Evolutionary conservation across 2,888 invertebrate species (phyloP), one percentile per base, ranked within the genome.

Genomic region (Adela reaumurella): DNA sequence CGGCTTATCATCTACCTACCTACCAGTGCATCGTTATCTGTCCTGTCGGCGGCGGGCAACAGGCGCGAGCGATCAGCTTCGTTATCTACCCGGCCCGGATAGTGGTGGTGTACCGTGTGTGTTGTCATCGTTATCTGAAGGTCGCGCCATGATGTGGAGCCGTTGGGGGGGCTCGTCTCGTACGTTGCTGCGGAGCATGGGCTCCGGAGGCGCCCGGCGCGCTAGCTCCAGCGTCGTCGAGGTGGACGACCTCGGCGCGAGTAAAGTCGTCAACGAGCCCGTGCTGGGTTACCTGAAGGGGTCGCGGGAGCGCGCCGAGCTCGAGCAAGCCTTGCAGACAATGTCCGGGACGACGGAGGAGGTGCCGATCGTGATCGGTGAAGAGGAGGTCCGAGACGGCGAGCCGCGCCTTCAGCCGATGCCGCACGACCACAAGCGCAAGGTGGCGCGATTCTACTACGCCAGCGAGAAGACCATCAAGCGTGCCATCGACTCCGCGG

Each of bases 311-410:
- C 84, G 95, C 50, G 68, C 74, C 47, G 87, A 85, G 45, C 72
- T 98, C 28, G 83, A 87, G 55, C 78, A 81, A 46, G 88, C 88
- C 45, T 70, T 98, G 43, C 74, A 85, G 52, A 74, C 84, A 52
- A 83, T 87, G 54, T 76, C 86, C 11, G 68, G 74, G 19, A 77
- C 79, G 50, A 85, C 87, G 51, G 89, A 90, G 62, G 97, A 98
- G 56, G 86, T 98, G 52, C 98, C 99, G 8, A 90, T 99, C 64
- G 86, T 97, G n/a, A 94, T 99, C 65, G 98, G 97, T n/a, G 89
- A 90, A 56, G 84, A 97, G 68, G 89, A 89, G 63, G 86, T 90
- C 57, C 84, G 83, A 58, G 91, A 92, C 1, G 83, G 88, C 51
- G 82, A 87, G 60, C 86, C 88, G 48, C 82, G 83, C 58, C 87